phyloP scores from a whole-genome alignment of 2,113 vertebrate genomes.

The Carassius gibelio region DNA sequence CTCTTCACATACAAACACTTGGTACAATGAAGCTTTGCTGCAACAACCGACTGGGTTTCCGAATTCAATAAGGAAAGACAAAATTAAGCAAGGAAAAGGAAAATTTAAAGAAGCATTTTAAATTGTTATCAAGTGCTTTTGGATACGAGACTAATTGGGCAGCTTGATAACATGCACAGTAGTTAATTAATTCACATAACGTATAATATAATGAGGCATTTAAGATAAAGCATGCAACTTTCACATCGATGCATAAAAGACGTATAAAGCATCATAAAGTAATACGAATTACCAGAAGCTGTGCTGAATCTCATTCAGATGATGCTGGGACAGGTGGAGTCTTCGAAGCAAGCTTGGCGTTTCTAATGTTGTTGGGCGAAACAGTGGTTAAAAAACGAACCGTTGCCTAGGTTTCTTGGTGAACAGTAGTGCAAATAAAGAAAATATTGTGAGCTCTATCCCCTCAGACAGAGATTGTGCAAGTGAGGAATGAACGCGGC shows the following conservation, averaged over 20 bases:
- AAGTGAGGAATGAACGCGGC: neutral
- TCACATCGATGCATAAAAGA: neutral
- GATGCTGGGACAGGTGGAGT: conserved; percentile 24
- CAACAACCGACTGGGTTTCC: neutral
- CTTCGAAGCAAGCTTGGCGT: neutral
- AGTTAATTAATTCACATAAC: neutral
- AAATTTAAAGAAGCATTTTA: neutral
- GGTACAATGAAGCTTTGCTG: conserved; percentile 13
- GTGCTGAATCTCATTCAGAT: neutral
- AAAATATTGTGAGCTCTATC: neutral
- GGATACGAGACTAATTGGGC: neutral
- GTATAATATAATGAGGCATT: neutral
- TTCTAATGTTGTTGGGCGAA: neutral
- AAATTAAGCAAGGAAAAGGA: neutral
- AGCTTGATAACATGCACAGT: neutral
- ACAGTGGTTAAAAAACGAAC: neutral
- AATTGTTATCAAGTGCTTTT: neutral
- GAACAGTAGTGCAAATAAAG: neutral
- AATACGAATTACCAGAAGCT: neutral
- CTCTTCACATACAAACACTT: neutral
- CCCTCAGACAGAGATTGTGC: neutral
- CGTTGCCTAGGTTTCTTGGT: neutral
- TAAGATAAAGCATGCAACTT: neutral
- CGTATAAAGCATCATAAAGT: neutral
- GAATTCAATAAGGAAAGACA: neutral